Evolutionary conservation across 1,140 invertebrate species (phyloP), one percentile per base, ranked within the genome.

Genomic region (Drosophila ogumai): DNA sequence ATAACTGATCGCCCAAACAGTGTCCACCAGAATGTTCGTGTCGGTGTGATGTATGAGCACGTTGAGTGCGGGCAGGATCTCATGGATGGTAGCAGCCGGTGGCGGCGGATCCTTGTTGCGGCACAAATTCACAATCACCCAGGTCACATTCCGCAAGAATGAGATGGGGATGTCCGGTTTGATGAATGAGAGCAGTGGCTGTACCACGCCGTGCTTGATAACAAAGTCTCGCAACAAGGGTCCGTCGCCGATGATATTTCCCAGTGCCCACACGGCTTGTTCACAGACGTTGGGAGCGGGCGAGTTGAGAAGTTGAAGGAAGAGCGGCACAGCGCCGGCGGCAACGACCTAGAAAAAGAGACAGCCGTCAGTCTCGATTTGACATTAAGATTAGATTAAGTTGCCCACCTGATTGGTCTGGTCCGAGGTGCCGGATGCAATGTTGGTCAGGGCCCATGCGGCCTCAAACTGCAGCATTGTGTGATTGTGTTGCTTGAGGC

Each of bases 1-100:
- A 94, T 99, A 99, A 90, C 99, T 99, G 69, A 99, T 95, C 31
- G 99, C 99, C 99, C 99, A 99, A 41, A 99, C 98, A 52, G 99
- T 99, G 93, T 99, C 99, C 54, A 99, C 98, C 85, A 99, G 94
- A 91, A 99, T 99, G 94, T 98, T 99, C 52, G 97, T 96, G 94
- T 99, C 99, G 75, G 95, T 96, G 93, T 99, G 98, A 94, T 98
- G 96, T 82, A 99, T 99, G 19, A 99, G 95, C 86, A 97, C 94
- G 93, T 97, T 97, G 22, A 99, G 95, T 52, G 99, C 98, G 49
- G 99, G 99, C 79, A 99, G 94, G 91, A 99, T 96, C 93, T 99
- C 97, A 88, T 96, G 94, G 79, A 99, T 98, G 8, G 98, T 99
- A 82, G 95, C 94, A 55, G 96, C 94, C 79, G 96, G 95, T 80